phyloP scores from a whole-genome alignment of 2,113 vertebrate species.

The Entomyzon cyanotis region DNA sequence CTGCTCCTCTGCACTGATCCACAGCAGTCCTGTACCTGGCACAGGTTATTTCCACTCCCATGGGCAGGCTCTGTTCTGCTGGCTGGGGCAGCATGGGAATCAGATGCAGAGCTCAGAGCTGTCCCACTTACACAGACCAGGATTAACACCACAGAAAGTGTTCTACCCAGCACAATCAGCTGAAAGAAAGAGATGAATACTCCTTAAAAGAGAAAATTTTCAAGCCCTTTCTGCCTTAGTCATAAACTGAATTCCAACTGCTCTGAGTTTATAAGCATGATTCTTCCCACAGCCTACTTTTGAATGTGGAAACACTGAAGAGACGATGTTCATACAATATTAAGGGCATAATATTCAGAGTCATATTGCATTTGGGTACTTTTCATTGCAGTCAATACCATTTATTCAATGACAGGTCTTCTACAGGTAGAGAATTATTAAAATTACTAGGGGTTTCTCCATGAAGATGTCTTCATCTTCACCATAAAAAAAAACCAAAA shows the following conservation, averaged over 20 bases:
- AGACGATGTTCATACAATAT: neutral
- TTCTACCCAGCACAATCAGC: neutral
- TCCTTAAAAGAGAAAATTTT: neutral
- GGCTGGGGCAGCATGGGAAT: neutral
- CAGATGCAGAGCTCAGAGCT: neutral
- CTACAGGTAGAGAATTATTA: neutral
- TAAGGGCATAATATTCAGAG: neutral
- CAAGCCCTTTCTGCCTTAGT: neutral
- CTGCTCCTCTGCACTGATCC: neutral
- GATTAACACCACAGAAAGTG: neutral
- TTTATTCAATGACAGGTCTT: neutral
- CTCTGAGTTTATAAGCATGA: neutral
- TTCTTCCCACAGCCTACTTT: neutral
- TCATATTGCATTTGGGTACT: neutral
- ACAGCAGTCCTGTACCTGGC: neutral
- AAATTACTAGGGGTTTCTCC: neutral
- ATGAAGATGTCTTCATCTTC: neutral
- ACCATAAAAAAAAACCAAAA: neutral
- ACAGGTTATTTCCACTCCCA: neutral
- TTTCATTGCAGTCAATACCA: no score
- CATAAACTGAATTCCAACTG: neutral
- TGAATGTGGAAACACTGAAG: neutral
- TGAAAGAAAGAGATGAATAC: neutral
- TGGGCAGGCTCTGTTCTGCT: neutral
- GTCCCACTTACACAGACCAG: accelerated